A percentile compares a stretch with the other conserved stretches of the same genome.
phyloP scores from a whole-genome alignment of 2,888 invertebrate species.

The Phengaris alcon region DNA sequence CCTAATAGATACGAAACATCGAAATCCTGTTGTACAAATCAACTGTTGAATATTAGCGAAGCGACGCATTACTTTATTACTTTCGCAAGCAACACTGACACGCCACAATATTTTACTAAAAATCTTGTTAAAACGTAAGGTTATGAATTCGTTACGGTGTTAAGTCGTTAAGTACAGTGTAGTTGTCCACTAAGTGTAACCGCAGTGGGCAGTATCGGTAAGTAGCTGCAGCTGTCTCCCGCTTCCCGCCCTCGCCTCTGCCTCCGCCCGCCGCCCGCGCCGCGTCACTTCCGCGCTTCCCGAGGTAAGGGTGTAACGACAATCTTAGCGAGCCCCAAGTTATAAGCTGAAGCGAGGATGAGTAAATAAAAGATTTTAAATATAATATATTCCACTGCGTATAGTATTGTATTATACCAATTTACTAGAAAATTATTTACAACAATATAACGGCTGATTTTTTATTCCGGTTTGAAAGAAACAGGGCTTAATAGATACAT shows the following conservation, averaged over 20 bases:
- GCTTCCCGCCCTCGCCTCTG: constrained; percentile 32
- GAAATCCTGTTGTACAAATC: too few species aligned
- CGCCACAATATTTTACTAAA: neutral
- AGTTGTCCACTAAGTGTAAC: constrained; percentile 20
- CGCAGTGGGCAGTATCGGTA: constrained; percentile 46
- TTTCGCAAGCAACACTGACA: neutral
- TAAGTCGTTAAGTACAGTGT: constrained; percentile 13
- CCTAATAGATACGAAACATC: too few species aligned
- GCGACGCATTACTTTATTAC: neutral
- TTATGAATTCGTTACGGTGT: constrained; percentile 10
- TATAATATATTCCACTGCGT: too few species aligned
- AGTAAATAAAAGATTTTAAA: neutral
- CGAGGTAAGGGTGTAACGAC: constrained; percentile 36
- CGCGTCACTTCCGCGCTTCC: constrained; percentile 46
- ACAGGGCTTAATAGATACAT: too few species aligned
- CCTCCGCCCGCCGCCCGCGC: neutral
- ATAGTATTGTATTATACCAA: too few species aligned
- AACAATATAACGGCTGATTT: too few species aligned
- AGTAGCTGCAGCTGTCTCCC: constrained; percentile 44
- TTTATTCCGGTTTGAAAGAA: too few species aligned
- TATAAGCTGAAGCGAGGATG: constrained; percentile 32
- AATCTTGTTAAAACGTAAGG: neutral
- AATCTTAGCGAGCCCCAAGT: constrained; percentile 29
- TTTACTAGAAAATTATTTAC: too few species aligned
- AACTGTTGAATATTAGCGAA: too few species aligned